These are phyloP conservation scores for Aplysina aerophoba DNA, from an alignment of 37 sponge, comb jelly and placozoan species.

Conservation along the genomic window DNA sequence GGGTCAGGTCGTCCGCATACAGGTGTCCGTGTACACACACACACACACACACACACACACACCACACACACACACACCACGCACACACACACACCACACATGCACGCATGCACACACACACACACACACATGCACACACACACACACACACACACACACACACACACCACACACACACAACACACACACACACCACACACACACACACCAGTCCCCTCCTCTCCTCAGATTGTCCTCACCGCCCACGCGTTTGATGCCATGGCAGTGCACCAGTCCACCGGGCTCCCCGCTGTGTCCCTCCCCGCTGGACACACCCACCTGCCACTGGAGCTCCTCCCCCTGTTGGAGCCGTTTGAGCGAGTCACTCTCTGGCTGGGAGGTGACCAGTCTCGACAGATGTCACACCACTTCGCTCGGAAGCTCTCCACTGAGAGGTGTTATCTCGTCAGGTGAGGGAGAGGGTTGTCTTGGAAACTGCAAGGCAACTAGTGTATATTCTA, in stretches of 20 bases:
- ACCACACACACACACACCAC: too few relatives aligned
- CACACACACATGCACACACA: constrained; percentile 1
- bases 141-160: too few relatives aligned
- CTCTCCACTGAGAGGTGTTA: constrained; percentile 58
- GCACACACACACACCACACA: too few relatives aligned
- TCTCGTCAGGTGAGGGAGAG: constrained; percentile 41
- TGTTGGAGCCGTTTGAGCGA: constrained; percentile 68
- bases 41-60: too few relatives aligned
- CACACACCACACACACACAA: too few relatives aligned
- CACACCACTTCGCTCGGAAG: constrained; percentile 68
- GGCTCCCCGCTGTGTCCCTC: constrained; percentile 53
- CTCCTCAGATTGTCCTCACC: constrained; percentile 58
- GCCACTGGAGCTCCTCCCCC: constrained; percentile 67
- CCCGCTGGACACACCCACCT: constrained; percentile 42
- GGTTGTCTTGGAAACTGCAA: neutral
- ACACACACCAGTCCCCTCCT: neutral
- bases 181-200: too few relatives aligned
- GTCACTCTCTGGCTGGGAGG: constrained; percentile 70
- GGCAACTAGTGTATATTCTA: neutral
- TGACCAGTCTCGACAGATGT: constrained; percentile 50
- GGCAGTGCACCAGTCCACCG: constrained; percentile 66
- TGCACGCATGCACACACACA: too few relatives aligned
- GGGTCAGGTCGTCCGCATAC: too few relatives aligned
- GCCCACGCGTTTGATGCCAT: constrained; percentile 67
- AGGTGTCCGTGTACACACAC: too few relatives aligned